phyloP scores from a whole-genome alignment of 2,888 invertebrate species.

The Himalopsyche anomala region DNA sequence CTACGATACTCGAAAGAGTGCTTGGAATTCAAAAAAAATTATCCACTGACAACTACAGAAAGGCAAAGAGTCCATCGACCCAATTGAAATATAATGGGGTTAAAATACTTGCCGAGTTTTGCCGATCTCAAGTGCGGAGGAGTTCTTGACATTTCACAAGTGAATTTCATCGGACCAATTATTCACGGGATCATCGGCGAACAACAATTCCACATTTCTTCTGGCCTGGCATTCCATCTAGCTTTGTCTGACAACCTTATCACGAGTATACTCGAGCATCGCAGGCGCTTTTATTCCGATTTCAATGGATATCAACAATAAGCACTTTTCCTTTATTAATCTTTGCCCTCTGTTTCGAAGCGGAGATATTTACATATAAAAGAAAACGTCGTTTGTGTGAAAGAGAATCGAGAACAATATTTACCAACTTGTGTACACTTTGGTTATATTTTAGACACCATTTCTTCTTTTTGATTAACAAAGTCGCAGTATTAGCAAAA shows the following conservation, averaged over 20 bases:
- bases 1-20: neutral
- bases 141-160: conserved; percentile 45
- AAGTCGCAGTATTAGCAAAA: neutral
- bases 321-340: conserved; percentile 64
- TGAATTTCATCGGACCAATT: conserved; percentile 52
- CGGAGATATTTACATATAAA: conserved; percentile 62
- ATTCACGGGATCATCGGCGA: conserved; percentile 51
- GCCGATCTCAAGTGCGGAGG: conserved; percentile 42
- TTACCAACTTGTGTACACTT: conserved; percentile 54
- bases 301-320: conserved; percentile 64
- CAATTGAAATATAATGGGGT: conserved; percentile 45
- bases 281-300: conserved; percentile 55
- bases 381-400: conserved; percentile 56
- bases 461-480: conserved; percentile 29
- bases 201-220: conserved; percentile 35
- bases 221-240: conserved; percentile 20
- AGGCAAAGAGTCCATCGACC: conserved; percentile 30
- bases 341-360: conserved; percentile 59
- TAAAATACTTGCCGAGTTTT: conserved; percentile 41
- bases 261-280: conserved; percentile 45
- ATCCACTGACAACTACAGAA: conserved; percentile 17
- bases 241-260: conserved; percentile 56
- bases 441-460: conserved; percentile 26
- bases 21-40: neutral
- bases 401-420: conserved; percentile 55